Evolutionary conservation across 2,888 invertebrate species (phyloP), one percentile per base, ranked within the genome.

Genomic region (Xestia xanthographa): DNA sequence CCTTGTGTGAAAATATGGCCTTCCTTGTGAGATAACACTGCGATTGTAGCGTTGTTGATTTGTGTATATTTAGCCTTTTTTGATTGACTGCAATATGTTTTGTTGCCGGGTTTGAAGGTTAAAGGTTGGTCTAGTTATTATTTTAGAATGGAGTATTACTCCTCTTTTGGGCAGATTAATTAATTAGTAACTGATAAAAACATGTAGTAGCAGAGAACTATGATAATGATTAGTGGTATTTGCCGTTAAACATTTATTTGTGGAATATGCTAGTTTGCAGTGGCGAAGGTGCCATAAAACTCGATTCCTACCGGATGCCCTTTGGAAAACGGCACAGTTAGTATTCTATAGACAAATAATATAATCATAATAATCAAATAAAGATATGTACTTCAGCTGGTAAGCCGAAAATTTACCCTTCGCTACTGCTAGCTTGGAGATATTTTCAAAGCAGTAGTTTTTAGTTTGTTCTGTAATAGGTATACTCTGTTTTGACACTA

Each of bases 1-100:
- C 69, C 48, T 71, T 81, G 77, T 17, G 6, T 50, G 63, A 38
- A 75, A 66, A 45, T 67, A 20, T 67, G 66, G 43, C 66, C 73
- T 83, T 79, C 60, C 60, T 71, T 43, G 29, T n/a, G 14, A 53
- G 45, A 41, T 68, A 50, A 63, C 14, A 38, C 43, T 43, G 48
- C 43, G 22, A 45, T 79, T 50, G 43, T 53, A 38, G 29, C n/a
- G 17, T 14, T 14, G 38, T 34, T 75, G 41, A 34, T 58, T 11
- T 34, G 41, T 20, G 53, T 41, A 14, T 56, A 26, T 34, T 22
- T 63, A 48, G 26, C 43, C 58, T 82, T 53, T 53, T 5, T 53
- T n/a, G 12, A n/a, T n/a, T n/a, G 12, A n/a, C 53, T 53, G 12
- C 12, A 53, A 53, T n/a, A 12, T 11, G n/a, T n/a, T 53, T 53